These are phyloP conservation scores for Rhynchonycteris naso DNA, from an alignment of 2,797 vertebrate species.

Conservation along the genomic window DNA sequence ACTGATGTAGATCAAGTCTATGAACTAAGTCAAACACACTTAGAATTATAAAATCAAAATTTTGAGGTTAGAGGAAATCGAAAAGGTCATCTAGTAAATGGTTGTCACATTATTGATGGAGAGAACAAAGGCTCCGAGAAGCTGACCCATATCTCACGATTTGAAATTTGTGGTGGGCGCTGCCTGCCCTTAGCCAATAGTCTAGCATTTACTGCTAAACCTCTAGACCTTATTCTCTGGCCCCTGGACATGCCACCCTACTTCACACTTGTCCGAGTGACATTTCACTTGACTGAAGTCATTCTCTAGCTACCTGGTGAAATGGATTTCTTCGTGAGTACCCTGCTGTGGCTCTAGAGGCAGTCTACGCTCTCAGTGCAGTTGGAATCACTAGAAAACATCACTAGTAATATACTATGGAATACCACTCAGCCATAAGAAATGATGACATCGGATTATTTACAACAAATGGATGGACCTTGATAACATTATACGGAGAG, in stretches of 20 bases:
- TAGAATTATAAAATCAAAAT: slow-evolving; percentile 1
- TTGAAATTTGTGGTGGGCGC: neutral
- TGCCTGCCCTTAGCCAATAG: neutral
- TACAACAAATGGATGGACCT: no score
- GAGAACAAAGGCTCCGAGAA: neutral
- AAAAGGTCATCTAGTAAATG: neutral
- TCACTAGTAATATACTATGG: neutral
- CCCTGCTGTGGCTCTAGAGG: neutral
- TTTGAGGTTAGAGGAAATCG: neutral
- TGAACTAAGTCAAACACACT: neutral
- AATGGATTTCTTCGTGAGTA: neutral
- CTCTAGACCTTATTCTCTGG: neutral
- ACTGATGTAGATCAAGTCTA: neutral
- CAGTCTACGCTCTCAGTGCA: neutral
- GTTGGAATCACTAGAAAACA: neutral
- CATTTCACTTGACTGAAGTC: neutral
- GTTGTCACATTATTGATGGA: neutral
- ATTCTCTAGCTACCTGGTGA: neutral
- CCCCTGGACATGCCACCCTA: neutral
- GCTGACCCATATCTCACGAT: neutral
- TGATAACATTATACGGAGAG: no score
- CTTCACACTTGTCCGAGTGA: neutral
- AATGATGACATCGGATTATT: no score
- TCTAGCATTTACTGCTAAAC: neutral
- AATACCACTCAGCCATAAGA: no score